Base-by-base conservation (phyloP, 2,888 invertebrate genomes). In the Agrochola macilenta region DNA sequence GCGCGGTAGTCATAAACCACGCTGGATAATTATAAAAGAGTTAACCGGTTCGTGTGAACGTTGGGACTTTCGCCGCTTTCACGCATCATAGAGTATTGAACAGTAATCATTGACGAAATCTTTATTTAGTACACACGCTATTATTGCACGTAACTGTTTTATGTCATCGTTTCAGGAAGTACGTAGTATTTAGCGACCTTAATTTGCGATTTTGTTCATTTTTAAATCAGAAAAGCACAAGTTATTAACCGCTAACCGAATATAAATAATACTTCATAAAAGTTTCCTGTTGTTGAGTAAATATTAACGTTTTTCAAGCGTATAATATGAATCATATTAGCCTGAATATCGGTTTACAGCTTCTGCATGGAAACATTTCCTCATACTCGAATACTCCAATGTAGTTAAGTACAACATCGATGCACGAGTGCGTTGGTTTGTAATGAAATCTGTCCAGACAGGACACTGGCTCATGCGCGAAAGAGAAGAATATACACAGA, bases 31-130 rank as follows among this genome's bases (percentile, higher is more conserved):
- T 91, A 92, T 89, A 91, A 92, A 91, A 92, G 89, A 91, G 86
- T 90, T 89, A 93, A 94, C 94, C 94, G 94, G 95, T 95, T 91
- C 87, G 87, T 90, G 91, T 91, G 87, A 88, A 90, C 89, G 89
- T 89, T 88, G 87, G 86, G 78, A 95, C 96, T 96, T 96, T 96
- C 96, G 91, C 96, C 94, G 91, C 94, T 95, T 95, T 95, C 96
- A 93, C 94, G 93, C 92, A 87, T 93, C 91, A 92, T 90, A 88
- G 91, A 89, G 86, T 87, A 88, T 86, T 87, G 88, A 87, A 89
- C 89, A 81, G 85, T 89, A 89, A 93, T 93, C 92, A 89, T 91
- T 92, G 91, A 92, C 93, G 89, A 95, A 95, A 94, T 93, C 89
- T 92, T 83, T 90, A 92, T 93, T 93, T 92, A 92, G 86, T 81